Base-by-base conservation (phyloP, 2,888 invertebrate genomes). In the Limnephilus auricula region DNA sequence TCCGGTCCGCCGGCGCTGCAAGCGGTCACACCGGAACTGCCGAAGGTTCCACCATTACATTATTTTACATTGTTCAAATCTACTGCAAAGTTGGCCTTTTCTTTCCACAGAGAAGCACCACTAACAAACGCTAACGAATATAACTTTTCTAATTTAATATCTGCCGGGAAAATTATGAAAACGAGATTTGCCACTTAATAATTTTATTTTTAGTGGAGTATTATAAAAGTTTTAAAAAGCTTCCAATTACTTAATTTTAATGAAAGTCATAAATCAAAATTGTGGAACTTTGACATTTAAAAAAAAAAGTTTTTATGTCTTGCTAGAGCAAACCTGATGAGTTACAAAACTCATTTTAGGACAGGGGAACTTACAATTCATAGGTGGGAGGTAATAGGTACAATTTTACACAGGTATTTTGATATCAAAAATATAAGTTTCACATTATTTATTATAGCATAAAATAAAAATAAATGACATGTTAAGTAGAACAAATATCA, bases 1-100 rank as follows among this genome's bases (percentile, higher is more conserved):
- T 85, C 85, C 85, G 45, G 85, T 40, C 40, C 82, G 82, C 65
- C 65, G 34, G 80, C 31, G 31, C 32, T 82, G 80, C 31, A 34
- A 34, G 31, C 80, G 65, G 65, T 50, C 31, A 37, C 34, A 85
- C 85, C 85, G 85, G 85, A 85, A 85, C 85, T 82, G 34, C 25
- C 32, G 13, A 82, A 32, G 18, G 65, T 65, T n/a, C 65, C n/a
- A 25, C 65, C 25, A 65, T 65, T 65, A 65, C 65, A 40, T 40
- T 40, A 40, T 40, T n/a, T n/a, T 40, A 40, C 40, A 65, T 65
- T 65, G 65, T 65, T 65, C 65, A n/a, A 9, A 65, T 25, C 65
- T n/a, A 65, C 65, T 65, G 65, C 65, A n/a, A 65, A 65, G 65
- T 65, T 50, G 18, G 18, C 15, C 50, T 18, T 65, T 65, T 65